Evolutionary conservation across 1,140 invertebrate species (phyloP).

Genomic region (Bombus sibiricus): DNA sequence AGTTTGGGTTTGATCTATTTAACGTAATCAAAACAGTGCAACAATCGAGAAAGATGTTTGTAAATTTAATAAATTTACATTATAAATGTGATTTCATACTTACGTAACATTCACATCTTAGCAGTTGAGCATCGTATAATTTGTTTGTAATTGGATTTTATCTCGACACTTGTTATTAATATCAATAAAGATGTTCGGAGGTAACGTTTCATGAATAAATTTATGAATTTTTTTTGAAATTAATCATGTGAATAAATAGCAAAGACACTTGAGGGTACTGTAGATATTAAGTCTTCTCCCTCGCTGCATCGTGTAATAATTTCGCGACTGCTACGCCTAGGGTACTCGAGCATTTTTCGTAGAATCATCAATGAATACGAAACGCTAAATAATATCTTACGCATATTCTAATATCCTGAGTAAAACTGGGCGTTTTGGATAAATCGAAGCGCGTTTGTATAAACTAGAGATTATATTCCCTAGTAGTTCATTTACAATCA

Average conservation of each 20-base stretch:
- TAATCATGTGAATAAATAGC: not conserved
- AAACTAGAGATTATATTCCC: too few species aligned
- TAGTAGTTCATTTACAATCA: too few species aligned
- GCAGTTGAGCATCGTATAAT: not conserved
- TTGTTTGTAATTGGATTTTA: not conserved
- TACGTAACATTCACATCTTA: not conserved
- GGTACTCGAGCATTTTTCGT: too few species aligned
- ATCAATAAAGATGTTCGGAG: not conserved
- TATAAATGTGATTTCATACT: not conserved
- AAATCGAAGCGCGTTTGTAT: too few species aligned
- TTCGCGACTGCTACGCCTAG: too few species aligned
- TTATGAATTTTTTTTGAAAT: constrained; percentile 9
- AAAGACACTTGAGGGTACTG: too few species aligned
- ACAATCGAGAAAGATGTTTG: not conserved
- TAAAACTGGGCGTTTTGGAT: too few species aligned
- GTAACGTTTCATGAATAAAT: constrained; percentile 19
- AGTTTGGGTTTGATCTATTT: not conserved
- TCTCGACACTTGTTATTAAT: not conserved
- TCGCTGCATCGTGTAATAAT: too few species aligned
- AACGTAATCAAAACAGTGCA: not conserved
- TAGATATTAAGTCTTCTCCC: too few species aligned
- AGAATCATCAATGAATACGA: too few species aligned
- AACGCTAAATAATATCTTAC: too few species aligned
- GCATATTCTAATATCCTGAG: too few species aligned
- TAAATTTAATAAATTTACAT: not conserved